Base-by-base conservation (phyloP, 2,888 invertebrate genomes). In the Scaptomyza flava region DNA sequence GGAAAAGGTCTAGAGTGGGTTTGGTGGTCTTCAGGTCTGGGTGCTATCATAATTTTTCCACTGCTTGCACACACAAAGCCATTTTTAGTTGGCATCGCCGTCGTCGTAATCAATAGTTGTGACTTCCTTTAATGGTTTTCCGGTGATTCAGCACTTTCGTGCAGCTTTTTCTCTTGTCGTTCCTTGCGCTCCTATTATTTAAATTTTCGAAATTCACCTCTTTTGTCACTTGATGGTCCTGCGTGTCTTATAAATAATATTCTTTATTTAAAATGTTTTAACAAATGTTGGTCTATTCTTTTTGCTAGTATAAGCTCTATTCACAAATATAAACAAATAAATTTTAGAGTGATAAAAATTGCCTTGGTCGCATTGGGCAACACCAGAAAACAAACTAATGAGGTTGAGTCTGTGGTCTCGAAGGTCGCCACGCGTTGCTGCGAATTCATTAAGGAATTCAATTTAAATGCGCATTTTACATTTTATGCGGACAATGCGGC, bases 111-210 rank as follows among this genome's bases (percentile, higher is more conserved):
- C 87, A 87, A 89, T 87, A 87, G 89, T 87, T 87, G 87, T 84
- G 87, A 85, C 89, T 87, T 89, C 82, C 87, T 85, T 87, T 89
- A 87, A 89, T 89, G 87, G 87, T 81, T 87, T 89, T 87, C 87
- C 87, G 87, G 89, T 87, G 87, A 89, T 87, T 89, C 85, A 87
- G 85, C 81, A 87, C 82, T 77, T 79, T 77, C 81, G 79, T 54
- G 59, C 67, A 41, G 68, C 63, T 59, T 50, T 42, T 50, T 43
- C 72, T 45, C 20, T 17, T 33, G 11, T 50, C 50, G 4, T 59
- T 60, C 20, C 27, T 41, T 31, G 54, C 47, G 42, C 61, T 60
- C 56, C 61, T 60, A 61, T 79, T 83, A 79, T 79, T 77, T 80
- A 80, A 80, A 79, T 80, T 64, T 67, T 61, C 63, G 74, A 79